Percentiles rank a stretch among this genome's conserved stretches.
phyloP scores from a whole-genome alignment of 1,140 invertebrate species.

The Leptinotarsa texana region DNA sequence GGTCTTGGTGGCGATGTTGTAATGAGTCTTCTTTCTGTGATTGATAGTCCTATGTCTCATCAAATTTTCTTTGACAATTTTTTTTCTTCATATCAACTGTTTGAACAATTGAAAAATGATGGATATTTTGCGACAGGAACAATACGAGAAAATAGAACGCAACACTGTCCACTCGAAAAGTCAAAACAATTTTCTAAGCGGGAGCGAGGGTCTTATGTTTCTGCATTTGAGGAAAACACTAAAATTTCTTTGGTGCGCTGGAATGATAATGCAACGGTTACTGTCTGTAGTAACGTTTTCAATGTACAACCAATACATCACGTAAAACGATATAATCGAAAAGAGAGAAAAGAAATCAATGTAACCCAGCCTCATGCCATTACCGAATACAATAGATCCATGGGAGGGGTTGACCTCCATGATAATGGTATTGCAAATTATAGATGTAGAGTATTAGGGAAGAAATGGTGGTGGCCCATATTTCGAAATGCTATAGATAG shows the following conservation, averaged over 20 bases:
- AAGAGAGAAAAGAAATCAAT: constrained; percentile 33
- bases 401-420: constrained; percentile 47
- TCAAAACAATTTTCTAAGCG: constrained; percentile 21
- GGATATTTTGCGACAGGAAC: constrained; percentile 34
- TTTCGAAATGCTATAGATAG: constrained; percentile 44
- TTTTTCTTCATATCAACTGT: constrained; percentile 33
- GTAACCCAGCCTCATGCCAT: constrained; percentile 34
- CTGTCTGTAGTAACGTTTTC: constrained; percentile 27
- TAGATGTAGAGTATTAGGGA: constrained; percentile 40
- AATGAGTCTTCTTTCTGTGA: constrained; percentile 25
- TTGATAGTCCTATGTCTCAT: constrained; percentile 26
- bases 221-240: constrained; percentile 30
- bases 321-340: constrained; percentile 39
- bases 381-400: constrained; percentile 47
- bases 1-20: constrained; percentile 32
- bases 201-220: constrained; percentile 31
- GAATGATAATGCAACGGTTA: constrained; percentile 40
- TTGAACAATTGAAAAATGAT: constrained; percentile 27
- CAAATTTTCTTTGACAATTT: constrained; percentile 38
- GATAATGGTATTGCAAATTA: constrained; percentile 47
- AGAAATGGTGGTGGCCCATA: constrained; percentile 51
- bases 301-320: constrained; percentile 30
- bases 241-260: constrained; percentile 35
- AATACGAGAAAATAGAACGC: constrained; percentile 33
- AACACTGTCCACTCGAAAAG: constrained; percentile 18